Evolutionary conservation across 2,888 invertebrate genomes (phyloP), one percentile per base, ranked within the genome.

Genomic region (Subacronicta megacephala): DNA sequence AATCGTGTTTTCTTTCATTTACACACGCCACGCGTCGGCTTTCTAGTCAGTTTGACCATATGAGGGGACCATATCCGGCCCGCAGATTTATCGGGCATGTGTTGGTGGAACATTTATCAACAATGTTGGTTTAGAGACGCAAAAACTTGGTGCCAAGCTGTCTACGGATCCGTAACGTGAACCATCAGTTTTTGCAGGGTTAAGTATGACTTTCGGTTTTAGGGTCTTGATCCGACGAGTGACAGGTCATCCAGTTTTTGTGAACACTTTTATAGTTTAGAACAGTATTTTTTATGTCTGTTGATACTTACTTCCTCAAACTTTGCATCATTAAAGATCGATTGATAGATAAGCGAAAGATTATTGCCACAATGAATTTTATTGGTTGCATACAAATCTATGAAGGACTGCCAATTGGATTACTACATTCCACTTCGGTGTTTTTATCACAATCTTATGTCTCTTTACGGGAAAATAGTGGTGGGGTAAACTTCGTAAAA

Each of bases 61-160:
- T 49, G 58, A 67, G 73, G 80, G 83, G 87, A 84, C 88, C 88
- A 84, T 88, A 87, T 90, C 90, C 88, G 89, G 78, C 75, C 13
- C 12, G 64, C 60, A 71, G 81, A 91, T 90, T 87, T 88, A 89
- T 90, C 46, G 77, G 66, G 78, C 84, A 84, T 83, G 82, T 82
- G 85, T 82, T 78, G 78, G 78, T 78, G 78, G 78, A 53, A 47
- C 57, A 62, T 72, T 55, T 54, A 63, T 68, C 49, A 65, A 49
- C 50, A 49, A 36, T 68, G 53, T 68, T 67, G 80, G 76, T 84
- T 81, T 79, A 70, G 66, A 75, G 57, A 53, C 47, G 70, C 80
- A 89, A 90, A 90, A 90, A 89, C 71, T 78, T 59, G 90, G 89
- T 85, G 91, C 90, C 90, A 87, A 64, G 87, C 90, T 58, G 91